Conservation (phyloP, 2,888 invertebrate species). For the Ceratothoa steindachneri region DNA sequence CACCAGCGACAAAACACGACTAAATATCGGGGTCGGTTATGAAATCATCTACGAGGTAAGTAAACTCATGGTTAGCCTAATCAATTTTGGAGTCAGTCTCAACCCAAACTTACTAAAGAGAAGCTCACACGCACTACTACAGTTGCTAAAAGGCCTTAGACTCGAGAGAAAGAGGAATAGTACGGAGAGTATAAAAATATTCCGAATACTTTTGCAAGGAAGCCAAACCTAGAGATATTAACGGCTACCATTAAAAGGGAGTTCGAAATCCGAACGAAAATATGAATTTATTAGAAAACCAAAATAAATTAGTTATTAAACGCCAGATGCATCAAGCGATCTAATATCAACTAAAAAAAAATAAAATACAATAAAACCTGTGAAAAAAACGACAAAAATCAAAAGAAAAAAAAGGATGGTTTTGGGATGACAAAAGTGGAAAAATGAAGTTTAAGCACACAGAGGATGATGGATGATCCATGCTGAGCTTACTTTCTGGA, state of each 20-base stretch:
- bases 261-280: not conserved
- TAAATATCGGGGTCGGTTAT: not conserved
- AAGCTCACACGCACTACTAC: not conserved
- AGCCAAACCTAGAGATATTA: not conserved
- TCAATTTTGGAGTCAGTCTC: not conserved
- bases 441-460: not conserved
- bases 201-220: not conserved
- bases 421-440: no score
- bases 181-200: no score
- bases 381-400: conserved; percentile 22
- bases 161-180: no score
- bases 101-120: not conserved
- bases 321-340: not conserved
- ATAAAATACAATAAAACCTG: conserved; percentile 13
- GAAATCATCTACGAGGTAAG: not conserved
- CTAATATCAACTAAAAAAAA: conserved; percentile 11
- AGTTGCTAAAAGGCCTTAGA: not conserved
- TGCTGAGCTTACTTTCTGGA: not conserved
- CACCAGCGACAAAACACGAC: not conserved
- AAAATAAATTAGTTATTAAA: conserved; percentile 21
- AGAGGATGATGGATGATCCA: not conserved
- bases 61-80: not conserved
- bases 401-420: conserved; percentile 20
- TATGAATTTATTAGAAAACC: conserved; percentile 22
- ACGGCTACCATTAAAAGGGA: not conserved